Evolutionary conservation across 2,888 invertebrate species (phyloP), one percentile per base, ranked within the genome.

Genomic region (Oscheius sp.): DNA sequence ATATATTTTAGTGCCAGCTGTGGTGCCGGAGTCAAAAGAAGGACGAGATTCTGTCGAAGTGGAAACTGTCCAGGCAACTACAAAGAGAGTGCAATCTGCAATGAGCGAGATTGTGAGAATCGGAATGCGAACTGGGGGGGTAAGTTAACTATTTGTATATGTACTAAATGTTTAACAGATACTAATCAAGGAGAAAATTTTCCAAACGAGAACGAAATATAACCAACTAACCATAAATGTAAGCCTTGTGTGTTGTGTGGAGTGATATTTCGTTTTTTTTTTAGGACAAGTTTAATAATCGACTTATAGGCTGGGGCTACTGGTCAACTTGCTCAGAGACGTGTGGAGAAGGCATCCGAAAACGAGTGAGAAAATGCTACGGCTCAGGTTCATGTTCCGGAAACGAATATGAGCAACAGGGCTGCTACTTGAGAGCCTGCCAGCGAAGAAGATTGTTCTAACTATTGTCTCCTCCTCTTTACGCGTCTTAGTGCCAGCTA

Each of bases 301-400:
- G 32, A 11, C 59, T 63, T 86, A 63, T 76, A 88, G 88, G 89
- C 53, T 89, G 89, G 89, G 89, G 89, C 59, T 86, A 85, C 70
- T 89, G 89, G 89, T 83, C 84, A 3, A 76, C 84, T 37, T 88
- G 88, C 65, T 83, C 84, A 47, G 82, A 83, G 75, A 79, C 83
- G 13, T 87, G 87, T 78, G 87, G 89, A 48, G 79, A 79, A 50
- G 88, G 89, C 4, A 74, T 85, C 50, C 80, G 87, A 35, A 82
- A 86, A 74, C 78, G 89, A 35, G 84, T 89, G 32, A 78, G 89
- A 62, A 89, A 89, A 74, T 89, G 89, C 68, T 89, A 89, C 74
- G 89, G 89, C 21, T 76, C 77, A 42, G 88, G 88, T 11, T 73
- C 80, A 13, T 89, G 89, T 68, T 76, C 75, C 53, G 89, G 89